Base-by-base conservation (phyloP, 2,797 vertebrate species). In the Micropoecilia bifurca region DNA sequence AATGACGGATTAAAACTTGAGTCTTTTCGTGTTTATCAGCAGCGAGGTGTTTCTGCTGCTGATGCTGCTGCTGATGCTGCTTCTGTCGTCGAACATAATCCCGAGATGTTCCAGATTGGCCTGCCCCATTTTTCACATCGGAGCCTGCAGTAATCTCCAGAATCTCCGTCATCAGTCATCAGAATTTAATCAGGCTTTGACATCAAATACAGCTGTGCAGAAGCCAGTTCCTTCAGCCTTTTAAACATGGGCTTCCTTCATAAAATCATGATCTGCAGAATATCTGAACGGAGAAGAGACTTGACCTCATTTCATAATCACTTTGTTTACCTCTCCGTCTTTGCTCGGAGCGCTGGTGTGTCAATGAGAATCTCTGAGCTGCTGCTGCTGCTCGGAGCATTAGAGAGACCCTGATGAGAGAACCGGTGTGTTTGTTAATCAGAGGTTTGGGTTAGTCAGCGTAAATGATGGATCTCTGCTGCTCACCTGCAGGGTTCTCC, bases 401-500 rank as follows among this genome's bases (percentile, higher is more conserved):
- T 84, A 77, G 85, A 79, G 50, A 82, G 83, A 74, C 85, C 93
- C 96, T 96, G 14, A 30, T 50, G 33, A 73, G 61, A 69, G 53
- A 41, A 43, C 20, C 28, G 6, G 6, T 48, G 7, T 45, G 22
- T 74, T 20, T 47, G 25, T 75, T 25, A 57, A 43, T 2, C 2
- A 18, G 8, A 30, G n/a, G 53, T 55, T 46, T 46, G 33, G 71
- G 53, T 43, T n/a, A 30, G 55, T 28, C 5, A n/a, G 25, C 2
- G 36, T 5, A 18, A 57, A 43, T 39, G 13, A 73, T 14, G 30
- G 7, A 41, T 41, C 10, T 4, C 18, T 6, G 39, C 63, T 25
- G 48, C 80, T 92, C 93, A 99, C 98, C 96, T 97, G 95, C 78
- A 97, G 88, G 0, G 50, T 88, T 25, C 91, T 90, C 89, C 86